Evolutionary conservation across 2,113 vertebrate genomes (phyloP), one percentile per base, ranked within the genome.

Genomic region (Stigmatopora argus): DNA sequence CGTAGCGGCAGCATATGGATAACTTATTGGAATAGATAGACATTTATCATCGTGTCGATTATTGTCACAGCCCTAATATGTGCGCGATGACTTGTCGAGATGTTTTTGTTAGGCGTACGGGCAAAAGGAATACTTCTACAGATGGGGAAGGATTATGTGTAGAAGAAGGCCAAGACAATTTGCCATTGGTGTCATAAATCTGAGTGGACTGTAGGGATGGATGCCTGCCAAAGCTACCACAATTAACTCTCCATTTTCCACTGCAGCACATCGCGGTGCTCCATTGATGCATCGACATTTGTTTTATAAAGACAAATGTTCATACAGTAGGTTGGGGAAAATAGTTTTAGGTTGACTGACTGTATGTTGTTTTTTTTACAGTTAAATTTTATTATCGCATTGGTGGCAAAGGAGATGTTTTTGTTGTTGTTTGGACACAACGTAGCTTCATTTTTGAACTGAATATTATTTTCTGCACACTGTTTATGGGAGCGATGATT

Each of bases 131-230:
- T 70, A 69, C 64, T 64, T 55, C 31, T 62, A 56, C 23, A 68
- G 69, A 70, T 64, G 48, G 70, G 58, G 75, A 60, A 77, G 67
- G 51, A 56, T 79, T 69, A 79, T 69, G 57, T 74, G 69, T 77
- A 77, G 79, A 83, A 79, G 23, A 67, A 75, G 55, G 53, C 78
- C 74, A 79, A 19, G 19, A 21, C 34, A 60, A 26, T 69, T 62
- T 66, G 15, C 8, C 35, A 47, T 68, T 74, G 62, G 45, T 46
- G 5, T 61, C 62, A 65, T 66, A 78, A 74, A 64, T 70, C 63
- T 31, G 38, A 11, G 67, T 52, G 64, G 41, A 59, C 45, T 82
- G 75, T 67, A 56, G 18, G 72, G 71, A 71, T 57, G 72, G 71
- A 71, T 57, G 56, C 76, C 10, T 34, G 38, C 65, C 60, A 66